Conservation (phyloP, 2,888 invertebrate species). For the Ornithoptera alexandrae region DNA sequence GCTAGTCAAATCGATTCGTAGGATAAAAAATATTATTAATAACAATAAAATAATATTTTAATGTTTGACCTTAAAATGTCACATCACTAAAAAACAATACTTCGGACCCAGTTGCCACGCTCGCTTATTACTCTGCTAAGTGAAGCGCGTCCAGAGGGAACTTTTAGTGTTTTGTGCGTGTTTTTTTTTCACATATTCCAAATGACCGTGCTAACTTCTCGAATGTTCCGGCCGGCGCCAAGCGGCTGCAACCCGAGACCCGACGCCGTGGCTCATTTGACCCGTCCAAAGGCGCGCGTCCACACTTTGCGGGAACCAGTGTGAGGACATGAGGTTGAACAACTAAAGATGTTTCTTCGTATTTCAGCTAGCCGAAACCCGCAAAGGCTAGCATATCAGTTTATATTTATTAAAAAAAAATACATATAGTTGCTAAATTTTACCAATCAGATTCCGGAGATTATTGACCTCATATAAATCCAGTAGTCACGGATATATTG, state of each 20-base stretch:
- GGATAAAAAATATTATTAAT: no score
- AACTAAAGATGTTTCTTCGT: no score
- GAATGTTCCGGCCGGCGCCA: slow-evolving; percentile 69
- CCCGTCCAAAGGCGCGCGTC: slow-evolving; percentile 59
- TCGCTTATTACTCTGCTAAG: slow-evolving; percentile 64
- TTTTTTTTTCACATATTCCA: slow-evolving; percentile 37
- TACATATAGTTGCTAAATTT: no score
- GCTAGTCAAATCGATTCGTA: no score
- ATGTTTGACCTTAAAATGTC: not conserved
- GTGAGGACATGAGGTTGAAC: slow-evolving; percentile 48
- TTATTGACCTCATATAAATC: no score
- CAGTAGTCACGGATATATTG: no score
- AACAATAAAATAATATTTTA: no score
- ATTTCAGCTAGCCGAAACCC: no score
- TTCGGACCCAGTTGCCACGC: slow-evolving; percentile 56
- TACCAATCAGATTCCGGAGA: no score
- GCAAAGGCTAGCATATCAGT: no score
- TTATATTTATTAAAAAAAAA: no score
- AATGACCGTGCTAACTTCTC: slow-evolving; percentile 66
- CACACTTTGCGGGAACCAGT: slow-evolving; percentile 60
- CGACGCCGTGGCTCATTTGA: slow-evolving; percentile 74
- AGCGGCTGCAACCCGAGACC: slow-evolving; percentile 72
- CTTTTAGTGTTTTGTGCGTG: slow-evolving; percentile 56
- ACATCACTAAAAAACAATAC: slow-evolving; percentile 9
- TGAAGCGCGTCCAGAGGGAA: slow-evolving; percentile 58